A percentile compares a stretch with the other conserved stretches of the same genome.
These are phyloP conservation scores for Heliconius hewitsoni DNA, from an alignment of 1,140 invertebrate species.

Conservation along the genomic window DNA sequence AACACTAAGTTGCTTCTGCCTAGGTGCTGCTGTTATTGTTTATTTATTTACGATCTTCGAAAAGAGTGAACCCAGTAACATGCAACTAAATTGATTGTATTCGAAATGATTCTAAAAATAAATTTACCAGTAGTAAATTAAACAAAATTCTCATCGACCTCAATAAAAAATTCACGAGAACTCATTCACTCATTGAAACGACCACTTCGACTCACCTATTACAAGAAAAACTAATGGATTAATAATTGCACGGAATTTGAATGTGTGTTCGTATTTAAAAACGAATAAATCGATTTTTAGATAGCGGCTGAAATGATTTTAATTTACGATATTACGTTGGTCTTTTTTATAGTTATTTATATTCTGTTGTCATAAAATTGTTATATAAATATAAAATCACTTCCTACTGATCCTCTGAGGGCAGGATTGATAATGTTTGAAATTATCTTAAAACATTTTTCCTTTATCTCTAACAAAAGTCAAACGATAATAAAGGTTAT, in stretches of 20 bases:
- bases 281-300: slow-evolving; percentile 1
- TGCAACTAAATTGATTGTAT: no score
- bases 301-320: background rate
- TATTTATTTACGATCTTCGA: no score
- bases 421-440: background rate
- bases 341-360: background rate
- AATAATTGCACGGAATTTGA: slow-evolving; percentile 24
- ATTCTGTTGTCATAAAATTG: no score
- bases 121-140: background rate
- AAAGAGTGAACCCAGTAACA: no score
- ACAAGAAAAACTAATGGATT: slow-evolving; percentile 16
- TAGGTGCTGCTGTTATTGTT: no score
- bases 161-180: background rate
- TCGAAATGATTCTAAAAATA: no score
- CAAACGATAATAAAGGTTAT: slow-evolving; percentile 1
- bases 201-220: slow-evolving; percentile 9
- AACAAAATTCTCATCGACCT: background rate
- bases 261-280: slow-evolving; percentile 11
- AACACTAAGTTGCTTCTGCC: no score
- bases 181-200: background rate
- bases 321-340: background rate
- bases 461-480: background rate
- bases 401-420: background rate
- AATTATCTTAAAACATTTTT: slow-evolving; percentile 4
- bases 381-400: no score